These are phyloP conservation scores for Phalera bucephala DNA, from an alignment of 2,888 invertebrate species.

Conservation along the genomic window DNA sequence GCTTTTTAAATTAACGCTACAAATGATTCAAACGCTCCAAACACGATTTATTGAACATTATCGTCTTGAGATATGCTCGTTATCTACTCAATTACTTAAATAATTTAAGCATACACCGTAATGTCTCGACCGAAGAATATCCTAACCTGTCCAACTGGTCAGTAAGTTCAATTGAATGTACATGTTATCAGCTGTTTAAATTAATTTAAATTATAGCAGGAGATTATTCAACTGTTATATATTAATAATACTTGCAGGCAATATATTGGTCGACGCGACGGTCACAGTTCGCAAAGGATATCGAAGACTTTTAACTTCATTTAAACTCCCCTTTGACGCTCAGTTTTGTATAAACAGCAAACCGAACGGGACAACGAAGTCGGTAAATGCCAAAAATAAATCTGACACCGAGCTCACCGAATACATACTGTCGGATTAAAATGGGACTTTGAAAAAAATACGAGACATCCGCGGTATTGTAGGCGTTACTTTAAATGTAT, in stretches of 20 bases:
- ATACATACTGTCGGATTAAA: slow-evolving; percentile 49
- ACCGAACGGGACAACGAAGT: slow-evolving; percentile 20
- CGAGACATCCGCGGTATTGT: slow-evolving; percentile 59
- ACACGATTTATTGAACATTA: slow-evolving; percentile 52
- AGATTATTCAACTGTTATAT: slow-evolving; percentile 53
- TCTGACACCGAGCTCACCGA: slow-evolving; percentile 47
- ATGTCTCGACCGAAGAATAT: slow-evolving; percentile 39
- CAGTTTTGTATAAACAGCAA: slow-evolving; percentile 26
- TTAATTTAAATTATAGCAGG: slow-evolving; percentile 56
- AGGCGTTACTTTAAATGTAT: slow-evolving; percentile 71
- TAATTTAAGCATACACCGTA: slow-evolving; percentile 57
- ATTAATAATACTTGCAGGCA: slow-evolving; percentile 36
- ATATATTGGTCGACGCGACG: slow-evolving; percentile 48
- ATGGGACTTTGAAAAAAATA: slow-evolving; percentile 64
- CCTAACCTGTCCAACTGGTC: slow-evolving; percentile 39
- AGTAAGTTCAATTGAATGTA: slow-evolving; percentile 49
- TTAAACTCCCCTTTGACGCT: slow-evolving; percentile 21
- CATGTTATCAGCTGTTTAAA: slow-evolving; percentile 56
- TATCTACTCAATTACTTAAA: slow-evolving; percentile 67
- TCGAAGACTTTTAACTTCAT: slow-evolving; percentile 32
- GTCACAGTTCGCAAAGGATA: slow-evolving; percentile 32
- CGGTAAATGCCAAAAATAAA: slow-evolving; percentile 48
- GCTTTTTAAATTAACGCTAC: slow-evolving; percentile 50
- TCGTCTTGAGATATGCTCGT: slow-evolving; percentile 44
- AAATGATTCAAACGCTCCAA: slow-evolving; percentile 40